Evolutionary conservation across 2,888 invertebrate species (phyloP), one percentile per base, ranked within the genome.

Genomic region (Anaspis maculata): DNA sequence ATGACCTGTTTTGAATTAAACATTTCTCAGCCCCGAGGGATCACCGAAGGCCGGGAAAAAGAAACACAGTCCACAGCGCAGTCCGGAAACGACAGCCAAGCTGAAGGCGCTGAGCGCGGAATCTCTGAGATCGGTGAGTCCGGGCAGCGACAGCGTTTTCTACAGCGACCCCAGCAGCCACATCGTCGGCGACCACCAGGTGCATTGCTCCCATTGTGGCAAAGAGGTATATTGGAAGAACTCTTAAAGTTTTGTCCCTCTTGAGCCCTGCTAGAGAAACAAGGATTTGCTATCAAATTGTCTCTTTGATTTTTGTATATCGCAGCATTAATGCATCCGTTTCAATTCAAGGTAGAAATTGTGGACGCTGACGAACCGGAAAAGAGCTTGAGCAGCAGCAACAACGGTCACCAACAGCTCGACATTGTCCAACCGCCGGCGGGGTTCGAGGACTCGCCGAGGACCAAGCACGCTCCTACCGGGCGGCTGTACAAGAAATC

Each of bases 121-220:
- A 66, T 88, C 88, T 1, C 67, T 90, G 32, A 75, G 89, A 27
- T 88, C 88, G n/a, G 87, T 85, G 23, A 88, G 88, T 53, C 89
- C 89, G 3, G 89, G 90, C 13, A 89, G 88, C 44, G 89, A 90
- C 63, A 88, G 86, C 35, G 89, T 90, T 14, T 90, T 90, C 66
- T 88, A 87, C 67, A 86, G 86, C 56, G 87, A 87, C 61, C 77
- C 69, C n/a, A 75, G 74, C 39, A 72, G 73, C 26, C 74, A 76
- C 50, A 67, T 72, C 1, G 45, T 26, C 25, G 59, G 57, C 15
- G 59, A 58, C 15, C 70, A 70, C 35, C 56, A 61, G 42, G 75
- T 79, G 1, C 85, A 85, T 57, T 88, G 88, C 58, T 72, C 83
- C 39, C 85, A 86, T 56, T 88, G 88, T 56, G 87, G 87, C 33